Base-by-base conservation (phyloP, 2,113 vertebrate genomes). In the Tricholaema leucomelas region DNA sequence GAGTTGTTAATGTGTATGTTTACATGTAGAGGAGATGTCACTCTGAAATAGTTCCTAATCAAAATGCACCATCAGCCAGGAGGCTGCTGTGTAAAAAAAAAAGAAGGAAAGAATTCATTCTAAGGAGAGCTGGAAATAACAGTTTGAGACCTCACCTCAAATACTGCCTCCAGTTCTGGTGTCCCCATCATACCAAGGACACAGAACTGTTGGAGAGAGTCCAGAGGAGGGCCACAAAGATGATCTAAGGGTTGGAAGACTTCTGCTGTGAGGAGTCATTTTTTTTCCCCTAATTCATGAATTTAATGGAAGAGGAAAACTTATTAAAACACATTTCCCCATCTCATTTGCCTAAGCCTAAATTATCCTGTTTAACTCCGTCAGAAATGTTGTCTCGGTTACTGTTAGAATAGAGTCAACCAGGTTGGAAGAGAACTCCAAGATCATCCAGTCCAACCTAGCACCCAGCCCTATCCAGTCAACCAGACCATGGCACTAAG, bases 241-340 rank as follows among this genome's bases (percentile, higher is more conserved):
- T 13, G 48, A 50, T 50, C 3, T 23, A 50, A 50, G 12, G 48
- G 12, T 5, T 50, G 48, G 23, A 50, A 24, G 23, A 50, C 23
- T 23, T 50, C 23, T 50, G 48, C 23, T 50, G 24, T 50, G 48
- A 50, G 23, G 48, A 40, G 42, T 90, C 90, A 75, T 55, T 54
- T 87, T 91, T 78, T 83, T 70, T 60, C 52, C 75, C 75, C 69
- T 64, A 74, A 82, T 88, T 70, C 82, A 88, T 88, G 77, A 35
- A 69, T 54, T 90, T 94, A 20, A 64, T 87, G 81, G 44, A 48
- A 80, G 86, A 91, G 93, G 81, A 85, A 36, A 81, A 95, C 46
- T 46, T 61, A 60, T 91, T 87, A 75, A 74, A 94, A 27, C 36
- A 15, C 77, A 42, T 48, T 81, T 93, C 85, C 82, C 76, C 73